These are phyloP conservation scores for Ochotona curzoniae DNA, from an alignment of 2,113 vertebrate species.

Conservation along the genomic window DNA sequence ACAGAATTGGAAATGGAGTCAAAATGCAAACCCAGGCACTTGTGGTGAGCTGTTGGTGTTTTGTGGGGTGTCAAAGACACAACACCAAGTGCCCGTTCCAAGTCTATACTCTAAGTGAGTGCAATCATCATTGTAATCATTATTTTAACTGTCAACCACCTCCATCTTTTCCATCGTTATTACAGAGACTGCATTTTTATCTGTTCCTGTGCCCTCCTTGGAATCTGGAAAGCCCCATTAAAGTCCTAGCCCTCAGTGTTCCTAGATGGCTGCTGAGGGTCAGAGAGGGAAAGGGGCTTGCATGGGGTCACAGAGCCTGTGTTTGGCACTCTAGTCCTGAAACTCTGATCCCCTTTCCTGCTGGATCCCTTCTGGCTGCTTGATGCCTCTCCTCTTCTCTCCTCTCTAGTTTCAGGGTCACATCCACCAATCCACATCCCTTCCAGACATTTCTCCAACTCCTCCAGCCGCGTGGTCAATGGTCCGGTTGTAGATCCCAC, in stretches of 20 bases:
- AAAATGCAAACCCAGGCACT: no score
- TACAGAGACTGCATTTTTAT: not conserved
- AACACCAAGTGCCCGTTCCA: no score
- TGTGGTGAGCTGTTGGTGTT: no score
- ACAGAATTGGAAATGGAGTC: no score
- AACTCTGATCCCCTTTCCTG: not conserved
- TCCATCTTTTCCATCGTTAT: not conserved
- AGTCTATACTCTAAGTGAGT: not conserved
- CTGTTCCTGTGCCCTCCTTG: no score
- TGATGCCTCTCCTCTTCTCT: not conserved
- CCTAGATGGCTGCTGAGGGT: no score
- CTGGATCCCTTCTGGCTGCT: not conserved
- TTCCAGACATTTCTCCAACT: not conserved
- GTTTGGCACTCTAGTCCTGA: no score
- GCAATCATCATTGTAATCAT: not conserved
- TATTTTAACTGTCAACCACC: not conserved
- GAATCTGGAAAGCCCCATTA: no score
- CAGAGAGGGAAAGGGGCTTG: no score
- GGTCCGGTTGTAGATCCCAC: slow-evolving; percentile 78
- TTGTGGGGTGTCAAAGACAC: no score
- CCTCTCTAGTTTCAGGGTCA: slow-evolving; percentile 71
- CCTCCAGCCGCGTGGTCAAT: slow-evolving; percentile 78
- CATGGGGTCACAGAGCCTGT: no score
- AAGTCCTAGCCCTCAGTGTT: no score
- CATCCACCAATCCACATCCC: slow-evolving; percentile 24